Conservation (phyloP, 2,888 invertebrate species). For the Amiota minor region DNA sequence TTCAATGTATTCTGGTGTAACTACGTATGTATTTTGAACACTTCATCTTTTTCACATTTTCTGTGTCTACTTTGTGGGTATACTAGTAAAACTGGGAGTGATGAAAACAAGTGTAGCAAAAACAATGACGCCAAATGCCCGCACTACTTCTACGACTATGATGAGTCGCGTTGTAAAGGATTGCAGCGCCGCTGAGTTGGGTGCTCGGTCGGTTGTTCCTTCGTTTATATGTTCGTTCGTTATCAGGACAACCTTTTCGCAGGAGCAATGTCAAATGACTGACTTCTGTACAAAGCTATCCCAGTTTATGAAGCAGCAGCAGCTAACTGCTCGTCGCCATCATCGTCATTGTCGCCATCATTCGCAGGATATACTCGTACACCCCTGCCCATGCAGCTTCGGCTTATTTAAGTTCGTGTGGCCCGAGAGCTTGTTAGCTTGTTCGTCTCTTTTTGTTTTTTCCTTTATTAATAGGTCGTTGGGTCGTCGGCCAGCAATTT, state of each 20-base stretch:
- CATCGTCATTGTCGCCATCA: neutral
- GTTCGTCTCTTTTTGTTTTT: constrained; percentile 9
- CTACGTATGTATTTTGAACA: neutral
- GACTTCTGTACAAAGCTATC: constrained; percentile 45
- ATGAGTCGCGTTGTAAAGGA: neutral
- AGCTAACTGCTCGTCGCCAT: neutral
- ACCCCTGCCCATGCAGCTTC: constrained; percentile 13
- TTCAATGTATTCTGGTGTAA: neutral
- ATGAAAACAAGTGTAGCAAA: constrained; percentile 40
- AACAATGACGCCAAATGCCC: constrained; percentile 37
- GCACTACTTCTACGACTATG: constrained; percentile 3
- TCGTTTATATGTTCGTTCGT: neutral
- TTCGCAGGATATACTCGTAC: constrained; percentile 16
- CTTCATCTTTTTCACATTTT: constrained; percentile 12
- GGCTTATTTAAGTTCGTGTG: constrained; percentile 16
- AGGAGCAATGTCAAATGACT: constrained; percentile 72
- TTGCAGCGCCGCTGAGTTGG: constrained; percentile 14
- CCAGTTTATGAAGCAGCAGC: constrained; percentile 39
- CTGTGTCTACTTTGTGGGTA: constrained; percentile 45
- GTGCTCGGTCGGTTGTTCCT: neutral
- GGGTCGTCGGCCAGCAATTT: constrained; percentile 11
- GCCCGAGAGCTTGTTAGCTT: neutral
- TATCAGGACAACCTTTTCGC: constrained; percentile 66
- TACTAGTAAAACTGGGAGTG: constrained; percentile 48
- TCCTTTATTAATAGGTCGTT: constrained; percentile 14